A percentile compares a stretch with the other conserved stretches of the same genome.
These are phyloP conservation scores for Neocrepidodera transversa DNA, from an alignment of 2,888 invertebrate genomes.

Conservation along the genomic window DNA sequence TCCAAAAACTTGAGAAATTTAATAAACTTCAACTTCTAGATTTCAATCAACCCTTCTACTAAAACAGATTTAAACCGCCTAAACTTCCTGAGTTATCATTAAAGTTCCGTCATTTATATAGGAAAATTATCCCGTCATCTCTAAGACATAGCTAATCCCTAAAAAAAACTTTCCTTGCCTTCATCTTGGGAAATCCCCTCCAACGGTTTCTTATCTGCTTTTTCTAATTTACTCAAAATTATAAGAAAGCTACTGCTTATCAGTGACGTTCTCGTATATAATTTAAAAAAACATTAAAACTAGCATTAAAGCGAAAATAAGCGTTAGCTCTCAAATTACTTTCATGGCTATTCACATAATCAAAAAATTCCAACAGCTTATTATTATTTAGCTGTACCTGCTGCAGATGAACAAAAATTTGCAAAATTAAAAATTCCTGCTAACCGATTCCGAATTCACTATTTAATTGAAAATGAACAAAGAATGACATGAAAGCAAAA, in stretches of 20 bases:
- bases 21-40: constrained; percentile 20
- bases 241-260: neutral
- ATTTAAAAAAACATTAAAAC: no score
- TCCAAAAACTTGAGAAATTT: neutral
- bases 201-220: constrained; percentile 7
- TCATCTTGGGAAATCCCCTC: neutral
- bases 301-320: constrained; percentile 1
- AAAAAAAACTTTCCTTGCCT: constrained; percentile 18
- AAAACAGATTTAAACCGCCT: constrained; percentile 22
- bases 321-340: constrained; percentile 13
- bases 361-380: constrained; percentile 26
- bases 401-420: constrained; percentile 17
- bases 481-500: neutral
- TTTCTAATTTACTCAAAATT: constrained; percentile 7
- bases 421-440: constrained; percentile 25
- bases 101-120: constrained; percentile 24
- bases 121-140: constrained; percentile 26
- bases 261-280: no score
- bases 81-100: constrained; percentile 21
- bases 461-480: constrained; percentile 24
- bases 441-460: constrained; percentile 18
- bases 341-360: constrained; percentile 23
- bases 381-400: constrained; percentile 18
- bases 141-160: constrained; percentile 20
- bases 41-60: constrained; percentile 26